These are phyloP conservation scores for Hirtodrosophila trivittata DNA, from an alignment of 2,888 invertebrate species.

Conservation along the genomic window DNA sequence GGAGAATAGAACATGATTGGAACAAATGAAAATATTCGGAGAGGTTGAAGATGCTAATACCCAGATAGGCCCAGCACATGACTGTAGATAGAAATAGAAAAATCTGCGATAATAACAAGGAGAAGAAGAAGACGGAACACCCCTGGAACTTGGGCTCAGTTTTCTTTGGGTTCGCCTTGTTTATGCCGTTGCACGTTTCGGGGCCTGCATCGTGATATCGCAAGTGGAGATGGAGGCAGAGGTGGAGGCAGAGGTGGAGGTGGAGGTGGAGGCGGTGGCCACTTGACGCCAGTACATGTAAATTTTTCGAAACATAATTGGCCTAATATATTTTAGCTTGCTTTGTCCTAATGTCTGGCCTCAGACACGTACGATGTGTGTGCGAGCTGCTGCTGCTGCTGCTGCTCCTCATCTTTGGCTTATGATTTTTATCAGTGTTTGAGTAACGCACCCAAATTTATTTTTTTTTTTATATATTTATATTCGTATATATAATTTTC, in stretches of 20 bases:
- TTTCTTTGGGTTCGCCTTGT: constrained; percentile 26
- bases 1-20: constrained; percentile 23
- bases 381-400: constrained; percentile 10
- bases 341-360: constrained; percentile 45
- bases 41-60: constrained; percentile 47
- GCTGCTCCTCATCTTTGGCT: constrained; percentile 57
- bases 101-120: constrained; percentile 42
- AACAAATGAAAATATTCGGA: constrained; percentile 24
- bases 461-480: constrained; percentile 6
- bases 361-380: constrained; percentile 51
- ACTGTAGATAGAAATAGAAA: constrained; percentile 41
- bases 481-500: constrained; percentile 24
- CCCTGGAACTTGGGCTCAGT: constrained; percentile 25
- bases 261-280: constrained; percentile 33
- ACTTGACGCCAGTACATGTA: constrained; percentile 70
- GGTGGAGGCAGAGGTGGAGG: not conserved
- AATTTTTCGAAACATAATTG: constrained; percentile 75
- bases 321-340: constrained; percentile 72
- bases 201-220: constrained; percentile 66
- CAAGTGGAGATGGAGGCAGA: constrained; percentile 7
- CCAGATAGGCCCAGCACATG: constrained; percentile 48
- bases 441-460: constrained; percentile 77
- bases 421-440: constrained; percentile 77
- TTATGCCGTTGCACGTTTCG: constrained; percentile 71
- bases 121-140: constrained; percentile 20